Evolutionary conservation across 1,140 invertebrate species (phyloP), one percentile per base, ranked within the genome.

Genomic region (Ceratina australensis): DNA sequence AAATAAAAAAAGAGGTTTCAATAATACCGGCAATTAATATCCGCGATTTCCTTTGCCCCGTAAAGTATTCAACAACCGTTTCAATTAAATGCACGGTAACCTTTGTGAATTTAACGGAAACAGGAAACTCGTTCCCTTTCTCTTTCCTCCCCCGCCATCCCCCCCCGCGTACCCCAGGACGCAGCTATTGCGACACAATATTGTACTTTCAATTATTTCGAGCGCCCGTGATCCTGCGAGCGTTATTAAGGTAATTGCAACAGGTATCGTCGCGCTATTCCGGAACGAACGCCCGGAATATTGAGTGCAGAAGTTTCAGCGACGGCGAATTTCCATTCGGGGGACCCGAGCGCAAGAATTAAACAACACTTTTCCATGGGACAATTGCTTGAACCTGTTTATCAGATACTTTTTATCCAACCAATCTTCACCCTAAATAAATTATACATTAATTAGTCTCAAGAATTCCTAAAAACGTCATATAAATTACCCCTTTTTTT

Each of bases 201-300:
- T 74, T 74, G 72, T 74, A 67, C 72, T 74, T 74, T 74, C 66
- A 74, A 74, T 74, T 74, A 74, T 74, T 66, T 57, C 63, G 52
- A 67, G 56, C 64, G 33, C 33, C 72, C 26, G 72, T 67, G 72
- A 74, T 66, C 72, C 63, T 74, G 72, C 42, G 22, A 67, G 63
- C 63, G 72, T 66, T 67, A 67, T 67, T 74, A 74, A 66, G 64
- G 50, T 22, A 74, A 74, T 74, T 57, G 72, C 72, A 74, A 74
- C 72, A 74, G 72, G 63, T 74, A 66, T 47, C 72, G 72, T n/a
- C 18, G 50, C 63, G 50, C 63, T 50, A 74, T 64, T 20, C 50
- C n/a, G 61, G 50, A 52, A 74, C 72, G 60, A 54, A 73, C 42
- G 57, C 50, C 28, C 20, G 52, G 66, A 20, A 69, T 69, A 69